These are phyloP conservation scores for Actinia tenebrosa DNA, from an alignment of 64 coral and sea anemone species.

Conservation along the genomic window DNA sequence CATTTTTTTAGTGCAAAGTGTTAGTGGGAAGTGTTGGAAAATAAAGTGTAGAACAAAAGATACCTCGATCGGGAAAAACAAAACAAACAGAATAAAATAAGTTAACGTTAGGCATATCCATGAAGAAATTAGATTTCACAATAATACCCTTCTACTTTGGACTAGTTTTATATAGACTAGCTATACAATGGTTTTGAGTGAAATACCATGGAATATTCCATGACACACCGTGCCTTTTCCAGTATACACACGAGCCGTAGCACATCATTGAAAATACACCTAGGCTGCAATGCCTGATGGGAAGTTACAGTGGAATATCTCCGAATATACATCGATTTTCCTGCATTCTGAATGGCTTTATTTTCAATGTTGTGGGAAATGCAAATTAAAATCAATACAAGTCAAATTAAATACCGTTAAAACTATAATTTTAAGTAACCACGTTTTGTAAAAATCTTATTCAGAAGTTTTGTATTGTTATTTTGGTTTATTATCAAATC, in stretches of 20 bases:
- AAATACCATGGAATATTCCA: too few relatives aligned
- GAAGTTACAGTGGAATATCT: too few relatives aligned
- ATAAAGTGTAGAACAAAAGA: not conserved
- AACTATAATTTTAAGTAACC: not conserved
- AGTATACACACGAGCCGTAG: not conserved
- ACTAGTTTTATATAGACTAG: not conserved
- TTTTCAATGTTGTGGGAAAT: not conserved
- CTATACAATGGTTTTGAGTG: not conserved
- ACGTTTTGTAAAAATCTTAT: too few relatives aligned
- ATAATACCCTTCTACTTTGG: too few relatives aligned
- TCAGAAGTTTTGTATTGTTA: too few relatives aligned
- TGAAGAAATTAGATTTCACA: too few relatives aligned
- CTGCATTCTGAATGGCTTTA: too few relatives aligned
- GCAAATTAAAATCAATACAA: not conserved
- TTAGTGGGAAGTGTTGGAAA: not conserved
- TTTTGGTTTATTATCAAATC: not conserved
- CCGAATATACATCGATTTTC: too few relatives aligned
- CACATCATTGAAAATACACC: too few relatives aligned
- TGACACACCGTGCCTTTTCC: not conserved
- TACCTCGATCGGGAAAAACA: too few relatives aligned
- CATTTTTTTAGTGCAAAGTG: not conserved
- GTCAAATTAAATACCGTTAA: not conserved
- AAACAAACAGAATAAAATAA: not conserved
- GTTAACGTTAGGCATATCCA: too few relatives aligned
- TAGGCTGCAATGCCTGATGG: too few relatives aligned